Base-by-base conservation (phyloP, 2,113 vertebrate genomes). In the Prochilodus magdalenae region DNA sequence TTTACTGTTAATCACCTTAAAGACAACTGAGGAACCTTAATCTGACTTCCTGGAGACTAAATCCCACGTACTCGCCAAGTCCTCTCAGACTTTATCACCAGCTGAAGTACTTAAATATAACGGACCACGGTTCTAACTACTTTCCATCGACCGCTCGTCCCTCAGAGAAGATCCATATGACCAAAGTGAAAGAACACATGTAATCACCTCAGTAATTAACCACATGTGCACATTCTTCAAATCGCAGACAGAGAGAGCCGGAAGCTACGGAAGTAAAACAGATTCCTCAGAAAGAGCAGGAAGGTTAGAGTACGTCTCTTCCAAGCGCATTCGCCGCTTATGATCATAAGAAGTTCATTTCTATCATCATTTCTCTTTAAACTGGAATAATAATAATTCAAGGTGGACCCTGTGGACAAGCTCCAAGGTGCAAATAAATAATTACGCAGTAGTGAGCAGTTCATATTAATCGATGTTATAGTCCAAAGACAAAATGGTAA, bases 351-450 rank as follows among this genome's bases (percentile, higher is more conserved):
- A 80, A 5, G 59, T 59, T 69, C 49, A 67, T 53, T n/a, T n/a
- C n/a, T 47, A 66, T 79, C 60, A 33, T 71, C 62, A 16, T 70
- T 60, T 85, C 49, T 66, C 80, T 77, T 88, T 79, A 44, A 86
- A 79, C 81, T 85, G 75, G 81, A 88, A 85, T 84, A 84, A n/a
- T 77, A n/a, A n/a, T n/a, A 84, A 86, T 59, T 75, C 36, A 62
- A 73, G 22, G 33, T 72, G 59, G 75, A 81, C 75, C 74, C 16
- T 75, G 47, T 66, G 27, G 79, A 79, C 82, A 72, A 82, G 75
- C 75, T 65, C 60, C 12, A 47, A 73, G 26, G 75, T 84, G 75
- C 85, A 86, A 86, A 86, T 84, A 86, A 86, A 82, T 79, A 84
- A 49, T 77, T 73, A 66, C 26, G 60, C 26, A 81, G 77, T 73